Percentiles rank a stretch among this genome's conserved stretches.
Evolutionary conservation across 2,797 vertebrate genomes (phyloP).

Genomic region (Enteromius argenteus): DNA sequence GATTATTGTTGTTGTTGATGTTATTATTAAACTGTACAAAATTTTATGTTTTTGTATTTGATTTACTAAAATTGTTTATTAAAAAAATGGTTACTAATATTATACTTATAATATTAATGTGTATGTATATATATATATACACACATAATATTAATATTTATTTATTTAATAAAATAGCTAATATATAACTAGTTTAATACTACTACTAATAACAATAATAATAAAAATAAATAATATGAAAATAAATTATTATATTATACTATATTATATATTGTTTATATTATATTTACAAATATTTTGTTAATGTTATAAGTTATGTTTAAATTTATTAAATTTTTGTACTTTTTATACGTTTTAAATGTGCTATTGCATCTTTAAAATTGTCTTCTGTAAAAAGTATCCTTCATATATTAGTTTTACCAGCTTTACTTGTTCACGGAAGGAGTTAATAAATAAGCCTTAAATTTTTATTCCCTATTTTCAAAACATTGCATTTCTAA

Average conservation of each 20-base stretch:
- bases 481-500: background rate
- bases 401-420: background rate
- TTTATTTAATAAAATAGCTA: background rate
- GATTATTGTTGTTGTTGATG: background rate
- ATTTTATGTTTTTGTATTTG: too few species aligned
- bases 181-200: background rate
- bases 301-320: too few species aligned
- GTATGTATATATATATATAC: too few species aligned
- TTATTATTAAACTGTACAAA: too few species aligned
- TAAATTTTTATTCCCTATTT: background rate
- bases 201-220: background rate
- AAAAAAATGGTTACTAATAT: too few species aligned
- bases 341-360: background rate
- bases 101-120: too few species aligned
- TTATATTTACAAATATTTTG: too few species aligned
- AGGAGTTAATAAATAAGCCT: background rate
- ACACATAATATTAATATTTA: background rate
- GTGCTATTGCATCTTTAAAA: background rate
- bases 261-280: too few species aligned
- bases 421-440: background rate
- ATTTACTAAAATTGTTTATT: too few species aligned
- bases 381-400: background rate
- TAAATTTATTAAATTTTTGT: too few species aligned
- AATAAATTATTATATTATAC: too few species aligned
- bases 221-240: too few species aligned